phyloP scores from a whole-genome alignment of 2,797 vertebrate species.

The Malurus splendens region DNA sequence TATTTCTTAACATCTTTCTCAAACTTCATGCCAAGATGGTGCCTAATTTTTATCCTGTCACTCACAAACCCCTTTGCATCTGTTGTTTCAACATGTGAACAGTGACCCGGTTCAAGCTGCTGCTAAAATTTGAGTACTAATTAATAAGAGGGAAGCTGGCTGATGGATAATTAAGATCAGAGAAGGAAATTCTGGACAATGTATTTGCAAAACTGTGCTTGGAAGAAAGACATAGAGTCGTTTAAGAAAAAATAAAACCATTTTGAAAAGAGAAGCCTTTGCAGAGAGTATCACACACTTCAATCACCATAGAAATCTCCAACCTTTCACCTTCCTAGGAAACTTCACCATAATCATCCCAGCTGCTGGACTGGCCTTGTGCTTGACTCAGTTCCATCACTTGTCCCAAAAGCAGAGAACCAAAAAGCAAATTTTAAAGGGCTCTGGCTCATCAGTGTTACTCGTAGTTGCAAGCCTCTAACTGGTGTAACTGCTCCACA shows the following conservation, averaged over 20 bases:
- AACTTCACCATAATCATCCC: background rate
- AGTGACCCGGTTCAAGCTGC: slow-evolving; percentile 61
- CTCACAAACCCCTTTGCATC: slow-evolving; percentile 62
- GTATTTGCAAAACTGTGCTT: background rate
- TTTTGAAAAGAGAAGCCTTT: background rate
- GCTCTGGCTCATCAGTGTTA: background rate
- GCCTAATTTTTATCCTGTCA: slow-evolving; percentile 67
- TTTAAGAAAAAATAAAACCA: slow-evolving; percentile 12
- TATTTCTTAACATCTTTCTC: slow-evolving; percentile 61
- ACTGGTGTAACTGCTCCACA: background rate
- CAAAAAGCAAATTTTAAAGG: background rate
- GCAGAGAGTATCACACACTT: background rate
- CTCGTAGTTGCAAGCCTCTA: background rate
- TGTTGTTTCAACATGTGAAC: slow-evolving; percentile 61
- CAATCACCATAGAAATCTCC: background rate
- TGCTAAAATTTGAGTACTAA: slow-evolving; percentile 64
- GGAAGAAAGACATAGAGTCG: background rate
- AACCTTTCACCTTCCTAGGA: background rate
- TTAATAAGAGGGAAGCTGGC: slow-evolving; percentile 52
- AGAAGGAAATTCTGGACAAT: slow-evolving; percentile 36
- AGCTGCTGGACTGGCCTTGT: background rate
- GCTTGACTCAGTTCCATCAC: background rate
- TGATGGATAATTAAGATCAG: slow-evolving; percentile 53
- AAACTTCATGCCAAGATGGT: slow-evolving; percentile 57
- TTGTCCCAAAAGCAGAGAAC: background rate